Evolutionary conservation across 2,888 invertebrate species (phyloP), one percentile per base, ranked within the genome.

Genomic region (Sericinus montela): DNA sequence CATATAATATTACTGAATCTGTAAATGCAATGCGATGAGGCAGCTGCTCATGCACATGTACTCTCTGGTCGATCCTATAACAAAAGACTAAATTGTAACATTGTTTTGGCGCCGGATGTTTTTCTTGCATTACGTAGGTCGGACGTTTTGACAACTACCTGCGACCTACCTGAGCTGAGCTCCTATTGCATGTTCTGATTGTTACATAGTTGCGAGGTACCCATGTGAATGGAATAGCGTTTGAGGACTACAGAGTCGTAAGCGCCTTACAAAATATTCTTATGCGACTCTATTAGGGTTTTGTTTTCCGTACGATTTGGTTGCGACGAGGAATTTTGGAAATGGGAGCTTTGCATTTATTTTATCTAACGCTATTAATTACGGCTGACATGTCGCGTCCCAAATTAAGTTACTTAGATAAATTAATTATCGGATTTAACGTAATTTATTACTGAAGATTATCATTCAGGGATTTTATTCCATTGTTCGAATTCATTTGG

Each of bases 81-180:
- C 35, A 42, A 48, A 48, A 42, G 30, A 19, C 36, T 36, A 48
- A 19, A 48, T 48, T 30, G 42, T 35, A 4, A 13, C 35, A 37
- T 48, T 48, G 48, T 48, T 30, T 23, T 42, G 48, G 41, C 48
- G 48, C 48, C 48, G 37, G 32, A 32, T 19, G 14, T 42, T 40
- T 19, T 47, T 36, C 41, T 36, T 16, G 3, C 28, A 28, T 36
- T 8, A 42, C 41, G 30, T 39, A 25, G 28, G 14, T 40, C 28
- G 25, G 35, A 25, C 35, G 25, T 30, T 29, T 8, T 23, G 25
- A 6, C 6, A 34, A 35, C 14, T 48, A 48, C 42, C 48, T 42
- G 48, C 41, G 35, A 28, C 30, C 16, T 48, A 48, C 42, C 48
- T 47, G 47, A 13, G 25, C 48, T 47, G 47, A 13, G 25, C 11